These are phyloP conservation scores for Choristoneura rosaceana DNA, from an alignment of 2,888 invertebrate species.

Conservation along the genomic window DNA sequence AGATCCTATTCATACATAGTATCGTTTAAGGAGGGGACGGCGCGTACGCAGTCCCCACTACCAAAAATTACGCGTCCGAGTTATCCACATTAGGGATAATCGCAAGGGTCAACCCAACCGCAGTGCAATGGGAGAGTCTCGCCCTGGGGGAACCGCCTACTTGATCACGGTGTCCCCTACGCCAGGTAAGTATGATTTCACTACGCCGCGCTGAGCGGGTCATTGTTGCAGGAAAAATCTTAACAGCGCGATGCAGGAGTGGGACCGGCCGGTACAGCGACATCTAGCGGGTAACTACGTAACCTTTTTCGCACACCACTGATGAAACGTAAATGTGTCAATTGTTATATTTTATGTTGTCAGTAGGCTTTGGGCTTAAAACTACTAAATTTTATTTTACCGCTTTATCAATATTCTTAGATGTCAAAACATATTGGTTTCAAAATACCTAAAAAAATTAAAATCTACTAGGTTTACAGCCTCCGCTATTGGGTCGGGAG, in stretches of 20 bases:
- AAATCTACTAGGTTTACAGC: too few relatives aligned
- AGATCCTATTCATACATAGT: too few relatives aligned
- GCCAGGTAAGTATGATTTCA: slow-evolving; percentile 2
- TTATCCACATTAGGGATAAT: slow-evolving; percentile 19
- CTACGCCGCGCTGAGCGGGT: background rate
- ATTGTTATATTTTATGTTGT: too few relatives aligned
- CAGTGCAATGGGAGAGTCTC: slow-evolving; percentile 16
- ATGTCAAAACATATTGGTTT: too few relatives aligned
- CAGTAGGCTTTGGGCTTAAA: too few relatives aligned
- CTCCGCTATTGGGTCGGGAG: too few relatives aligned
- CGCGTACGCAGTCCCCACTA: slow-evolving; percentile 18
- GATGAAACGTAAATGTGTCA: too few relatives aligned
- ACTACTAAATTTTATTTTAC: too few relatives aligned
- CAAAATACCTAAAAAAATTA: too few relatives aligned
- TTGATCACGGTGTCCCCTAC: slow-evolving; percentile 18
- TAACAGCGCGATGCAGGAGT: slow-evolving; percentile 11
- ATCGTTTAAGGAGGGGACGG: too few relatives aligned
- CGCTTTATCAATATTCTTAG: too few relatives aligned
- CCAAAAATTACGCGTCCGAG: slow-evolving; percentile 16
- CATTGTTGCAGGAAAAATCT: background rate
- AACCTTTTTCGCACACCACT: background rate
- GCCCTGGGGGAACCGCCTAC: slow-evolving; percentile 16
- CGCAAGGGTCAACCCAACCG: slow-evolving; percentile 17
- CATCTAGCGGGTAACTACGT: background rate
- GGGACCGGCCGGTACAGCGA: slow-evolving; percentile 6